Conservation (phyloP, 2,888 invertebrate species). For the Thymelicus lineola region DNA sequence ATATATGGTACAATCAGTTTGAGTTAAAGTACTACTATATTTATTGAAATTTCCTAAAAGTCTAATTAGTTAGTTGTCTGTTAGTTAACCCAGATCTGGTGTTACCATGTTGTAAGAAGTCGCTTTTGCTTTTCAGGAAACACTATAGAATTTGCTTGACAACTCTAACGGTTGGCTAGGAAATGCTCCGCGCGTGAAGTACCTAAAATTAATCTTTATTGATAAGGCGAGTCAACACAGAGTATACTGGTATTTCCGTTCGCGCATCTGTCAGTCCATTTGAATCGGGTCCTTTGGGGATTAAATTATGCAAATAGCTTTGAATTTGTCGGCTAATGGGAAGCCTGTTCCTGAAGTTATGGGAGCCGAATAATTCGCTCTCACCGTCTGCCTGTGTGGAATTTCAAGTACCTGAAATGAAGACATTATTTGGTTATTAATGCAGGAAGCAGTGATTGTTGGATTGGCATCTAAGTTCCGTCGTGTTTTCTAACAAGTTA, state of each 20-base stretch:
- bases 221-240: conserved; percentile 21
- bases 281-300: conserved; percentile 48
- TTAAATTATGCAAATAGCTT: conserved; percentile 56
- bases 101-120: too few species aligned
- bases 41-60: too few species aligned
- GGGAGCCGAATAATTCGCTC: conserved; percentile 47
- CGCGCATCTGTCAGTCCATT: conserved; percentile 46
- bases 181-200: background rate
- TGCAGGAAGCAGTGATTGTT: conserved; percentile 13
- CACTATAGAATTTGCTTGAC: background rate
- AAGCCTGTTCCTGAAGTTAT: conserved; percentile 51
- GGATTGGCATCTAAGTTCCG: conserved; percentile 1
- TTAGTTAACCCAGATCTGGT: too few species aligned
- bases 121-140: too few species aligned
- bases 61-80: too few species aligned
- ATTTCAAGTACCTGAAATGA: conserved; percentile 49
- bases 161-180: background rate
- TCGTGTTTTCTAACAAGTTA: background rate
- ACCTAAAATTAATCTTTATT: conserved; percentile 10
- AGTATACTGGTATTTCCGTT: conserved; percentile 28
- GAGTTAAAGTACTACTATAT: too few species aligned
- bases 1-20: too few species aligned
- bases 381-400: conserved; percentile 45
- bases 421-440: conserved; percentile 38
- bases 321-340: conserved; percentile 53